These are phyloP conservation scores for Pristionchus arcanus DNA, from an alignment of 2,888 invertebrate species.

Conservation along the genomic window DNA sequence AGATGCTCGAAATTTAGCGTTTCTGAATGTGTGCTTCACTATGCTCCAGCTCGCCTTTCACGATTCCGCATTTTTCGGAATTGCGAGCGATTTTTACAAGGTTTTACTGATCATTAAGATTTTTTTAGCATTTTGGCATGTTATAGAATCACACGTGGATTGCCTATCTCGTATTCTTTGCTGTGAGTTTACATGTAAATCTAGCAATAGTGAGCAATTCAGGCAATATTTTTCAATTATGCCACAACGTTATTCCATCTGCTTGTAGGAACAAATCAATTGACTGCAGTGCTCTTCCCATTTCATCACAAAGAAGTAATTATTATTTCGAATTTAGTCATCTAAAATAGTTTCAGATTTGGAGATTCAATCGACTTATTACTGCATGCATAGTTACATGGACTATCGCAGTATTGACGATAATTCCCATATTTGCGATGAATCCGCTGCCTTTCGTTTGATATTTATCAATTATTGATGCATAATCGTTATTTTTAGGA, in stretches of 20 bases:
- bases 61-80: background rate
- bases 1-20: background rate
- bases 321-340: background rate
- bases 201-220: background rate
- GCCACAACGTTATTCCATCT: background rate
- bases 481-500: background rate
- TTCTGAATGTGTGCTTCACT: background rate
- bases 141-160: background rate
- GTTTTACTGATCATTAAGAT: background rate
- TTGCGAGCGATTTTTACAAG: constrained; percentile 15
- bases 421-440: background rate
- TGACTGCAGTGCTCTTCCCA: background rate
- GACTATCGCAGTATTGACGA: background rate
- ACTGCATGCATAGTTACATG: background rate
- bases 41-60: background rate
- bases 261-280: background rate
- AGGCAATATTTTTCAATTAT: background rate
- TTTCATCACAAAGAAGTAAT: background rate
- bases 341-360: background rate
- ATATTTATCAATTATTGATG: background rate
- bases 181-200: background rate
- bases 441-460: background rate
- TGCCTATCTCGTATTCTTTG: background rate
- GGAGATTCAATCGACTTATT: background rate
- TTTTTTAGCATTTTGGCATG: background rate